Evolutionary conservation across 2,797 vertebrate species (phyloP).

Genomic region (Fistularia tabacaria): DNA sequence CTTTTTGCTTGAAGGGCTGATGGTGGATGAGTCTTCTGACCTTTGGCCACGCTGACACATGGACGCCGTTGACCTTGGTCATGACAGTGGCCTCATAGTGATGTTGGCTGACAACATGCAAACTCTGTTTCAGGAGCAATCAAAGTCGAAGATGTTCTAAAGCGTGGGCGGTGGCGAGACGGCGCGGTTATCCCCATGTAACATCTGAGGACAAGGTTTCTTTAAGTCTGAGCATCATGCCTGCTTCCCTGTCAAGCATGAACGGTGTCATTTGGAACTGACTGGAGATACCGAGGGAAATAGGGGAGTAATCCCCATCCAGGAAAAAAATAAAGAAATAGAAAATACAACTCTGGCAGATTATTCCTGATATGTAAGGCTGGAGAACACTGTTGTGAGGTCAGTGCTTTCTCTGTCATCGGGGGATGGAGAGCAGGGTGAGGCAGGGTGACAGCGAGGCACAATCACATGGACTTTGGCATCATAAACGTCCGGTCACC

Average conservation of each 20-base stretch:
- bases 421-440: conserved; percentile 27
- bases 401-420: too few species aligned
- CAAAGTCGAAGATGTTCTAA: neutral
- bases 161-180: neutral
- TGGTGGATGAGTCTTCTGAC: conserved; percentile 31
- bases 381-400: too few species aligned
- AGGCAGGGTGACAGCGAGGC: conserved; percentile 60
- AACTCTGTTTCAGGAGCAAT: conserved; percentile 9
- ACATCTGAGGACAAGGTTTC: conserved; percentile 7
- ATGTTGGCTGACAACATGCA: conserved; percentile 11
- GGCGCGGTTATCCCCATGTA: conserved; percentile 12
- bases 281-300: too few species aligned
- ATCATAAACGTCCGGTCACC: conserved; percentile 32
- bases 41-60: conserved; percentile 48
- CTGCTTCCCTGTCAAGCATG: neutral
- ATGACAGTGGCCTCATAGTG: neutral
- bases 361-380: too few species aligned
- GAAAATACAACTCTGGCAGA: too few species aligned
- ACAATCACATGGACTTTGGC: conserved; percentile 66
- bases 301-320: too few species aligned
- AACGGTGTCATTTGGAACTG: too few species aligned
- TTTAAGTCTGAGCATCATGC: conserved; percentile 1
- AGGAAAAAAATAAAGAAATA: too few species aligned
- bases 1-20: conserved; percentile 40
- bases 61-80: conserved; percentile 11